Percentiles rank a stretch among this genome's conserved stretches.
Evolutionary conservation across 2,113 vertebrate genomes (phyloP).

Genomic region (Prionailurus viverrinus): DNA sequence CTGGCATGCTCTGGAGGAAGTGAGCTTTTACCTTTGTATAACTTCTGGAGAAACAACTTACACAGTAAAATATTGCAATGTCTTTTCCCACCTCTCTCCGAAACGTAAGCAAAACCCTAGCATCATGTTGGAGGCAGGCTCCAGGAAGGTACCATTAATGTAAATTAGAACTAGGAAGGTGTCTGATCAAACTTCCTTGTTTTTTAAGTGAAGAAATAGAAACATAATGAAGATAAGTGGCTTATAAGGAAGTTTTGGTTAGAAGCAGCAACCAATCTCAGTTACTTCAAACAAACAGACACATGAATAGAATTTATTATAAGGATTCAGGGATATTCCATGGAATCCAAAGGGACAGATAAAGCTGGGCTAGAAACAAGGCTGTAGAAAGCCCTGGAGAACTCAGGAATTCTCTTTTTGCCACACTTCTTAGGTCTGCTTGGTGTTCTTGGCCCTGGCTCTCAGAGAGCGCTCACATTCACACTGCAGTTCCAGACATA

Average conservation of each 20-base stretch:
- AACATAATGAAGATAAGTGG: neutral
- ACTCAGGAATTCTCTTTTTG: neutral
- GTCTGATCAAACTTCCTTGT: neutral
- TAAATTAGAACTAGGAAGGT: neutral
- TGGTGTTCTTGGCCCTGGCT: neutral
- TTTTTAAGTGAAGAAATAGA: constrained; percentile 34
- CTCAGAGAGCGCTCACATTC: neutral
- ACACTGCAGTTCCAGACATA: neutral
- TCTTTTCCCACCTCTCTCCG: neutral
- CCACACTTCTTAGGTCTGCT: neutral
- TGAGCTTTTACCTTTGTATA: neutral
- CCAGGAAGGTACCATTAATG: neutral
- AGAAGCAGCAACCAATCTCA: neutral
- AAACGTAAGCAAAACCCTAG: neutral
- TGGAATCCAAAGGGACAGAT: neutral
- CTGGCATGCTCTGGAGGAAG: neutral
- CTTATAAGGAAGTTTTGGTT: neutral
- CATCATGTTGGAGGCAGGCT: neutral
- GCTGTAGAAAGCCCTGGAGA: neutral
- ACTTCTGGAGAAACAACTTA: neutral
- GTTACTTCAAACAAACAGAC: neutral
- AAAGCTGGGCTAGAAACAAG: neutral
- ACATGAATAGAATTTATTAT: neutral
- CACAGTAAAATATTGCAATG: neutral
- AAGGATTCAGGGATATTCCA: neutral